Evolutionary conservation across 2,797 vertebrate species (phyloP).

Genomic region (Cirrhinus molitorella): DNA sequence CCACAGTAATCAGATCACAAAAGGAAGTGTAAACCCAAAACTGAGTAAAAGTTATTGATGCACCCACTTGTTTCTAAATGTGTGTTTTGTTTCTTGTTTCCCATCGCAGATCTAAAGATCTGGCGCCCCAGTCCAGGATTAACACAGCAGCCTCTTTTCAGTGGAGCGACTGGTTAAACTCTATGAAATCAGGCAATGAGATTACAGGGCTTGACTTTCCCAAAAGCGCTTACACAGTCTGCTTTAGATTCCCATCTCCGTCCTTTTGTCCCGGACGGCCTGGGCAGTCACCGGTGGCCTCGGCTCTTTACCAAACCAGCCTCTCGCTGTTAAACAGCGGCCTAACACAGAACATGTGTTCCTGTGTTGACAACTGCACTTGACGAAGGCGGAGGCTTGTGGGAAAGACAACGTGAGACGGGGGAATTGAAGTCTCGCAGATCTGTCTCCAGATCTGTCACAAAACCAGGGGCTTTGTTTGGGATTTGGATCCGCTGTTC

Average conservation of each 20-base stretch:
- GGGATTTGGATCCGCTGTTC: conserved; percentile 39
- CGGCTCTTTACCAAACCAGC: conserved; percentile 25
- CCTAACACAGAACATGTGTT: conserved; percentile 57
- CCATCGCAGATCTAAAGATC: conserved; percentile 44
- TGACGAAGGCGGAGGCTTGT: conserved; percentile 52
- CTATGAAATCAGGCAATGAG: conserved; percentile 91
- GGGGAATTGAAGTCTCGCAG: conserved; percentile 41
- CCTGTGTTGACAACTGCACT: conserved; percentile 58
- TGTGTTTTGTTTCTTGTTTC: conserved; percentile 49
- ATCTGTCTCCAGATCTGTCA: conserved; percentile 51
- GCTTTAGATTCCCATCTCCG: conserved; percentile 63
- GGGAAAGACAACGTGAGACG: conserved; percentile 44
- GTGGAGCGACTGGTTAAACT: conserved; percentile 77
- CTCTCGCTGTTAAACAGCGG: conserved; percentile 45
- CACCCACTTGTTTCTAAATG: neutral
- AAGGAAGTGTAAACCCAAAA: neutral
- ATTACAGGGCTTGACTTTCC: conserved; percentile 80
- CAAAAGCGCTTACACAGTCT: conserved; percentile 39
- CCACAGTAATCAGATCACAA: too few relatives aligned
- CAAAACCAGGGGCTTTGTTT: conserved; percentile 43
- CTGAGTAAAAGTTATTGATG: neutral
- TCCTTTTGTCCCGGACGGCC: conserved; percentile 57
- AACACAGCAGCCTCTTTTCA: conserved; percentile 43
- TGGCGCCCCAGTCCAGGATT: conserved; percentile 46
- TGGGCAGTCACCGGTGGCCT: conserved; percentile 23